Base-by-base conservation (phyloP, 2,113 vertebrate species). In the Sinocyclocheilus maitianheensis region DNA sequence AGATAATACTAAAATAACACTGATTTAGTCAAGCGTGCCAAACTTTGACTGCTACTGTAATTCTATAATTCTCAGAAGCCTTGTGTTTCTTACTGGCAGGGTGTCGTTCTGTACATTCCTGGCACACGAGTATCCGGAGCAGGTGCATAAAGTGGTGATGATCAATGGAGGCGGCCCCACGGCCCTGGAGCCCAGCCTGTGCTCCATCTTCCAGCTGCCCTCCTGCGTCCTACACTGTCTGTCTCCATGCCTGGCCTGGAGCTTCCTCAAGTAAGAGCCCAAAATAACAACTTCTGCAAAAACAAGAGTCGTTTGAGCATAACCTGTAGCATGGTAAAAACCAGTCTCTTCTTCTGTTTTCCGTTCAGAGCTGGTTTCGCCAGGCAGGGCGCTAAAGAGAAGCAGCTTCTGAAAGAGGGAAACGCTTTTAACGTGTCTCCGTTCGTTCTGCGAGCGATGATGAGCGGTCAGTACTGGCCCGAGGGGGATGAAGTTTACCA, bases 381-480 rank as follows among this genome's bases (percentile, higher is more conserved):
- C n/a, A 97, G 94, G 80, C 98, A 99, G 89, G 97, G 98, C 60
- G 95, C 97, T 91, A 99, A 97, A 92, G 98, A 99, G 90, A 99
- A 99, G 93, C 98, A 99, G 94, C 94, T 99, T 88, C 89, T 99
- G 90, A 96, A 95, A 90, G 97, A 99, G 75, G 97, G 98, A 75
- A 98, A 99, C 0, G 98, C 98, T 6, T 99, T 99, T 94, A 99
- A 97, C 0, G 97, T 99, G 69, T 97, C 98, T 0, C 97, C 98
- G 2, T 99, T 99, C 0, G 98, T 99, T 51, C 94, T 99, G 87
- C 92, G 98, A 6, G 98, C 98, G 91, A 99, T 97, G 96, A 99
- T 99, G 98, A 98, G 98, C 0, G 98, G 98, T 0, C 98, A 99
- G 94, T 99, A 99, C 94, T 99, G 98, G 98, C 98, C 98, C 0